These are phyloP conservation scores for Drosophila littoralis DNA, from an alignment of 1,140 invertebrate species.

Conservation along the genomic window DNA sequence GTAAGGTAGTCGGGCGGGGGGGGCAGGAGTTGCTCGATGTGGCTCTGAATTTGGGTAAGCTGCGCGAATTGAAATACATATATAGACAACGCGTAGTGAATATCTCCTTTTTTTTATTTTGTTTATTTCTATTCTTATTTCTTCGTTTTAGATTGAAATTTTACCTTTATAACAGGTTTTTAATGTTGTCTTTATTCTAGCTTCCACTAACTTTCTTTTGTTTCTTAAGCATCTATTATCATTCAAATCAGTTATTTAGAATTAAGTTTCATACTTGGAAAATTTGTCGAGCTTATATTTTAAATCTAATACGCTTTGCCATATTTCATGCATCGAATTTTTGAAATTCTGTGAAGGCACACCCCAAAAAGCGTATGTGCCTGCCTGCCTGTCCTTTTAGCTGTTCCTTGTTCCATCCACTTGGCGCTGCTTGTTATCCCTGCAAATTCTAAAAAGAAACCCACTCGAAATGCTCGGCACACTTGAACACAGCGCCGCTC, in stretches of 20 bases:
- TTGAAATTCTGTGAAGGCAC: not conserved
- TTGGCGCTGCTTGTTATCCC: slow-evolving; percentile 5
- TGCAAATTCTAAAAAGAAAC: not conserved
- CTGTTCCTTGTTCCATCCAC: not conserved
- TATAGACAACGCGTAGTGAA: slow-evolving; percentile 6
- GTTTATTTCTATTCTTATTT: too few species aligned
- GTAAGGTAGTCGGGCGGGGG: not conserved
- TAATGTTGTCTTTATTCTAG: not conserved
- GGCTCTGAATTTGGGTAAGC: not conserved
- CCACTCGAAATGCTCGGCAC: not conserved
- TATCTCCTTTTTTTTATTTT: too few species aligned
- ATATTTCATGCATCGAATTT: too few species aligned
- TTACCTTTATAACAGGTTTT: not conserved
- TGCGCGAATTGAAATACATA: slow-evolving; percentile 8
- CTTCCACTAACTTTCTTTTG: too few species aligned
- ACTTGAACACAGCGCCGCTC: not conserved
- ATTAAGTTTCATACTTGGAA: too few species aligned
- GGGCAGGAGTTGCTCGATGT: too few species aligned
- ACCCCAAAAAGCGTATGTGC: not conserved
- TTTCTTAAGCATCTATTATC: too few species aligned
- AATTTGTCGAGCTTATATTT: too few species aligned
- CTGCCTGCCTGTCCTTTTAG: not conserved
- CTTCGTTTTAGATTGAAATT: too few species aligned
- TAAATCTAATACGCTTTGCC: not conserved
- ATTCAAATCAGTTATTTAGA: too few species aligned